phyloP scores from a whole-genome alignment of 2,797 vertebrate species.

The Sparidentex hasta region DNA sequence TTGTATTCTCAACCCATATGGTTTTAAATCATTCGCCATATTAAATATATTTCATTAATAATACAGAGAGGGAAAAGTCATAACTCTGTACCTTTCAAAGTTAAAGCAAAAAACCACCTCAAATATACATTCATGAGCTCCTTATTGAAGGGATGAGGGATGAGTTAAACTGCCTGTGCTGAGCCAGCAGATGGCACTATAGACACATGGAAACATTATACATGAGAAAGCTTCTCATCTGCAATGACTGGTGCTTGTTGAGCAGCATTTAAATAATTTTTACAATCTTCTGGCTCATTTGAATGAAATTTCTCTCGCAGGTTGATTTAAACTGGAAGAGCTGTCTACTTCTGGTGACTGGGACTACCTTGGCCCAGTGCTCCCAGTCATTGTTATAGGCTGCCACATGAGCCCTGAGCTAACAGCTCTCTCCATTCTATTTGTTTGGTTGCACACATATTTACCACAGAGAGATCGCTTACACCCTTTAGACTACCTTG shows the following conservation, averaged over 20 bases:
- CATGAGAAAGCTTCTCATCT: not conserved
- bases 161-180: not conserved
- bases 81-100: not conserved
- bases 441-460: not conserved
- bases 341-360: not conserved
- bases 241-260: not conserved
- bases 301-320: not conserved
- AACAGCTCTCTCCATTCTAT: not conserved
- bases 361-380: not conserved
- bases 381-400: not conserved
- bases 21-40: not conserved
- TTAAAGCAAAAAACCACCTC: not conserved
- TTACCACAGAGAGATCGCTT: not conserved
- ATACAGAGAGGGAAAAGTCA: not conserved
- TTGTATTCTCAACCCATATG: not conserved
- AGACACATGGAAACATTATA: not conserved
- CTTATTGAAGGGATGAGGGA: not conserved
- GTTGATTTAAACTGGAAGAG: not conserved
- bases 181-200: constrained; percentile 65
- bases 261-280: not conserved
- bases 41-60: not conserved
- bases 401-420: not conserved
- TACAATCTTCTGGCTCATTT: not conserved
- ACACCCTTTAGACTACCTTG: not conserved
- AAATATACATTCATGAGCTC: not conserved